Percentiles rank a stretch among this genome's conserved stretches.
phyloP scores from a whole-genome alignment of 2,888 invertebrate species.

The Mimumesa dahlbomi region DNA sequence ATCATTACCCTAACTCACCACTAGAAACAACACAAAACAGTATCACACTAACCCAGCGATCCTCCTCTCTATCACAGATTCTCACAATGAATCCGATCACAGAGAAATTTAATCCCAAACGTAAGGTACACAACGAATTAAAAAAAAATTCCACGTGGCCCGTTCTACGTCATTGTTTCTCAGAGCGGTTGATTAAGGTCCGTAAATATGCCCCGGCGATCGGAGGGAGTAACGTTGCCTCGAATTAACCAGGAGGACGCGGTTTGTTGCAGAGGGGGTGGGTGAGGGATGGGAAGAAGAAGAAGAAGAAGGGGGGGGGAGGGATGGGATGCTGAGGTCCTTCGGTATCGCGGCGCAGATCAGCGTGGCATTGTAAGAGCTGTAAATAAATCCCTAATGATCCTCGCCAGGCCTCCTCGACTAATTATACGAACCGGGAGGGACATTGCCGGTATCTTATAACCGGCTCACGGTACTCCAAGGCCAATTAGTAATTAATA shows the following conservation, averaged over 20 bases:
- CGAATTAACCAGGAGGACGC: constrained; percentile 55
- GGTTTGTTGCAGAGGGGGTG: constrained; percentile 24
- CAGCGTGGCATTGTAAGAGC: constrained; percentile 69
- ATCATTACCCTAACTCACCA: too few species aligned
- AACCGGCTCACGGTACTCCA: constrained; percentile 45
- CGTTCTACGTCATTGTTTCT: constrained; percentile 52
- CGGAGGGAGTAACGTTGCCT: constrained; percentile 31
- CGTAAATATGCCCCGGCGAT: constrained; percentile 47
- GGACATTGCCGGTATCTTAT: constrained; percentile 61
- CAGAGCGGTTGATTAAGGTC: constrained; percentile 60
- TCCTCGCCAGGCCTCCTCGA: constrained; percentile 52
- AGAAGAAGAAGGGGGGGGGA: constrained; percentile 17
- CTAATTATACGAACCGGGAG: constrained; percentile 66
- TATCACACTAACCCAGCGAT: too few species aligned
- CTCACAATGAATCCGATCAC: too few species aligned
- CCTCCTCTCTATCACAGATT: too few species aligned
- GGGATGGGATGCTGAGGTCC: constrained; percentile 27
- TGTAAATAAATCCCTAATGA: constrained; percentile 75
- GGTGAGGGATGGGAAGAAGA: constrained; percentile 11
- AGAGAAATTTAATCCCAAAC: constrained; percentile 38
- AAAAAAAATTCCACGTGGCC: background rate
- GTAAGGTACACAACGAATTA: constrained; percentile 6
- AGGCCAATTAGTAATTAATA: constrained; percentile 73
- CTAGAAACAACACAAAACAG: too few species aligned
- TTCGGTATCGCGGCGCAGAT: constrained; percentile 68